A percentile compares a stretch with the other conserved stretches of the same genome.
Conservation (phyloP, 2,797 vertebrate species). For the Staurois parvus region DNA sequence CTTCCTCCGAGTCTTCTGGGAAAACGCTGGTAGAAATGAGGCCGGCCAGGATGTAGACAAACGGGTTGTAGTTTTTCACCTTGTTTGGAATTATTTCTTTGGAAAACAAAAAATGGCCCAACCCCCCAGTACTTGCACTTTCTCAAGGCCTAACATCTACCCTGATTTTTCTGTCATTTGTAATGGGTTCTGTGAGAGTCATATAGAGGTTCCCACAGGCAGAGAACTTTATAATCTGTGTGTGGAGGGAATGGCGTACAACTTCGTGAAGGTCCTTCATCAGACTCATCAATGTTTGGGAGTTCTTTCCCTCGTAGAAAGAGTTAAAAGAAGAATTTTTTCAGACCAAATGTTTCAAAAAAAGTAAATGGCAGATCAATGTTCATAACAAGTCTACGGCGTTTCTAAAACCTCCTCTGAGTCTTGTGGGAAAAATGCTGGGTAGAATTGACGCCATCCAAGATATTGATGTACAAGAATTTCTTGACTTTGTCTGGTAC, state of each 20-base stretch:
- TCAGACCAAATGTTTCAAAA: too few relatives aligned
- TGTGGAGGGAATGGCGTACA: too few relatives aligned
- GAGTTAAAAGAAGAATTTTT: slow-evolving; percentile 19
- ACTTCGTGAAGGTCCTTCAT: slow-evolving; percentile 22
- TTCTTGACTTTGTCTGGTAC: not conserved
- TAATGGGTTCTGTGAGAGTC: not conserved
- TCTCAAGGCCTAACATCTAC: slow-evolving; percentile 27
- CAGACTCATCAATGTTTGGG: slow-evolving; percentile 24
- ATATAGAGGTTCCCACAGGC: slow-evolving; percentile 9
- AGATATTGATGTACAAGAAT: not conserved
- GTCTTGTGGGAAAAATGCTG: not conserved
- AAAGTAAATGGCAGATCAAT: not conserved
- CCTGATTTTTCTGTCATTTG: slow-evolving; percentile 28
- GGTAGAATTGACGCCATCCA: not conserved
- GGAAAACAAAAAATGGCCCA: slow-evolving; percentile 11
- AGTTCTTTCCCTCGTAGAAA: slow-evolving; percentile 10
- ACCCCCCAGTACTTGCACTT: not conserved
- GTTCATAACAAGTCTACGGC: too few relatives aligned
- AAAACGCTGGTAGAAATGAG: not conserved
- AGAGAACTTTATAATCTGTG: too few relatives aligned
- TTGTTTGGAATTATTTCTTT: slow-evolving; percentile 10
- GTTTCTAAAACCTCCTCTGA: too few relatives aligned
- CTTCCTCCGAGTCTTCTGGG: not conserved
- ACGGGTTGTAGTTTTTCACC: not conserved
- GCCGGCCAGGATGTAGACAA: not conserved